These are phyloP conservation scores for Elysia chlorotica DNA, from an alignment of 1,140 invertebrate genomes.

Conservation along the genomic window DNA sequence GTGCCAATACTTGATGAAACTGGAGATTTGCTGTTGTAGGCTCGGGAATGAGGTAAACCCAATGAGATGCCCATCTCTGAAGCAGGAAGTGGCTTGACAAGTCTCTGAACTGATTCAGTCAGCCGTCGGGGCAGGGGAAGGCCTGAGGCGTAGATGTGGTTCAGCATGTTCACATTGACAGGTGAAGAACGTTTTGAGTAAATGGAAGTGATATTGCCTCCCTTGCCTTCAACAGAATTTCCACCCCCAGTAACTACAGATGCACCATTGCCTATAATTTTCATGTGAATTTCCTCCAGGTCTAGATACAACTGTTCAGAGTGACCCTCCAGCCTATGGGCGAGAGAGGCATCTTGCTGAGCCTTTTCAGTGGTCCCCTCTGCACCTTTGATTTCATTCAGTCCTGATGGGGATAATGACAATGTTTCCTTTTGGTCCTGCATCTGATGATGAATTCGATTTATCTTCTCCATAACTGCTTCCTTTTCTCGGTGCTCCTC, in stretches of 20 bases:
- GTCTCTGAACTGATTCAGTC: slow-evolving; percentile 38
- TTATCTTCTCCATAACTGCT: no score
- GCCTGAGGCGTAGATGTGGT: slow-evolving; percentile 39
- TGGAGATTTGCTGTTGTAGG: slow-evolving; percentile 39
- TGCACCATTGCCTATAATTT: slow-evolving; percentile 2
- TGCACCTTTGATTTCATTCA: no score
- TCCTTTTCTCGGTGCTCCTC: no score
- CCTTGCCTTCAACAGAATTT: slow-evolving; percentile 24
- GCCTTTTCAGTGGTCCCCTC: no score
- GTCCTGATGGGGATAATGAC: no score
- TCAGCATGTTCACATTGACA: slow-evolving; percentile 39
- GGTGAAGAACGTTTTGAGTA: slow-evolving; percentile 38
- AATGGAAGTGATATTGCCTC: slow-evolving; percentile 39
- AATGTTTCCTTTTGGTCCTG: no score
- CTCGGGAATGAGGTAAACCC: slow-evolving; percentile 22
- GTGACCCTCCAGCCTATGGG: no score
- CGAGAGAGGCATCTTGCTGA: no score
- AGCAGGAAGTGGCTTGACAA: slow-evolving; percentile 37
- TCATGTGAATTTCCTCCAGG: no score
- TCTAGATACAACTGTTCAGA: slow-evolving; percentile 12
- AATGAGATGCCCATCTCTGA: slow-evolving; percentile 28
- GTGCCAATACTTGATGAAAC: slow-evolving; percentile 22
- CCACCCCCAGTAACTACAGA: no score
- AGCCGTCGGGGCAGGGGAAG: slow-evolving; percentile 35
- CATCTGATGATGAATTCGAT: no score